Evolutionary conservation across 2,888 invertebrate species (phyloP), one percentile per base, ranked within the genome.

Genomic region (Tortricodes alternella): DNA sequence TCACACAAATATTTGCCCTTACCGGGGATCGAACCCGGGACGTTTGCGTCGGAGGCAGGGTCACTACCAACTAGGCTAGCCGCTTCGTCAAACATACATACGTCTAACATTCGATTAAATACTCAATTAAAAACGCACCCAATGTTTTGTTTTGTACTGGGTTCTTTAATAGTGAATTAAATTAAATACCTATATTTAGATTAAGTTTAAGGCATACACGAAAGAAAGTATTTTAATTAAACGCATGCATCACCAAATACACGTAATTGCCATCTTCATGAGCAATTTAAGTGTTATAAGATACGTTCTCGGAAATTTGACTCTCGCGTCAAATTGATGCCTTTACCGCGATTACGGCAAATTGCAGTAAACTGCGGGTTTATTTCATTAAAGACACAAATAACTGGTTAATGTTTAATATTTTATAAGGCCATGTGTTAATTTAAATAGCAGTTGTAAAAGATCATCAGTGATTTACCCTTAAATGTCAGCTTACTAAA

Each of bases 321-420:
- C n/a, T 13, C 23, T 41, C 41, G 46, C 24, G 29, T 37, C 41
- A 49, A 35, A 55, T 43, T 49, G 55, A 46, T 16, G 53, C 27
- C 15, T 41, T 48, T 48, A 29, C 46, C 16, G 27, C 16, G 18
- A 55, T 29, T 41, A 29, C 21, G 13, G 18, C 43, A 35, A 55
- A 48, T 48, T 43, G 43, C 13, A 41, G 41, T 35, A 55, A 49
- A 37, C 15, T 8, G 18, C 3, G 23, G 35, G 34, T 55, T 55
- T 49, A 55, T 55, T 43, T 49, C 48, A 55, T 49, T 49, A 43
- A 48, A 29, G 11, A n/a, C 27, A 11, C 11, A 49, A 55, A 55
- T 49, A 41, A 34, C 34, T 2, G 34, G 43, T 41, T 41, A 48
- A 46, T 43, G 19, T 39, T 41, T 35, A 13, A 39, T 46, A 32